These are phyloP conservation scores for Embidobia sp. DNA, from an alignment of 2,888 invertebrate species.

Conservation along the genomic window DNA sequence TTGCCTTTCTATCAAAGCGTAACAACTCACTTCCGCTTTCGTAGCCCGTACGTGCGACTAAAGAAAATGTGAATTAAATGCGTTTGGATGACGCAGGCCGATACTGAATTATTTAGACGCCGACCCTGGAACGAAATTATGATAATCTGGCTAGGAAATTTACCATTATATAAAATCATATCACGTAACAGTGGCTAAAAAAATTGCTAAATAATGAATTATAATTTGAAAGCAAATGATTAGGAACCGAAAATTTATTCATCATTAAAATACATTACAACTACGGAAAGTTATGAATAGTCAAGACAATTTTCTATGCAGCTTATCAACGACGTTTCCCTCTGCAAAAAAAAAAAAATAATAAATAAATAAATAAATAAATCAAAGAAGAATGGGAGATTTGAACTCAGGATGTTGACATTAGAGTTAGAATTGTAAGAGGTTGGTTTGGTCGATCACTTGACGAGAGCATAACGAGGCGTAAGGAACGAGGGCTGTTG, in stretches of 20 bases:
- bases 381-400: no score
- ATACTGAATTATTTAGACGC: constrained; percentile 28
- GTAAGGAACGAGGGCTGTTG: constrained; percentile 26
- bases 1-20: constrained; percentile 77
- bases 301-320: no score
- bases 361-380: no score
- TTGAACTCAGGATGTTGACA: neutral
- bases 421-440: neutral
- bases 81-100: constrained; percentile 27
- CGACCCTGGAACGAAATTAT: constrained; percentile 32
- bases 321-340: no score
- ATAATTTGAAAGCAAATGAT: neutral
- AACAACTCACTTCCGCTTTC: constrained; percentile 73
- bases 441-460: constrained; percentile 24
- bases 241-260: neutral
- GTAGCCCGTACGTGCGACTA: constrained; percentile 31
- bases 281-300: no score
- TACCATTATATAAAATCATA: constrained; percentile 10
- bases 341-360: no score
- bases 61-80: constrained; percentile 46
- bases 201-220: no score
- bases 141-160: constrained; percentile 9
- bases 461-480: neutral
- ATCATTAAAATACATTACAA: neutral
- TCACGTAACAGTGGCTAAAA: no score